These are phyloP conservation scores for Xyliphius kryptos DNA, from an alignment of 2,113 vertebrate species.

Conservation along the genomic window DNA sequence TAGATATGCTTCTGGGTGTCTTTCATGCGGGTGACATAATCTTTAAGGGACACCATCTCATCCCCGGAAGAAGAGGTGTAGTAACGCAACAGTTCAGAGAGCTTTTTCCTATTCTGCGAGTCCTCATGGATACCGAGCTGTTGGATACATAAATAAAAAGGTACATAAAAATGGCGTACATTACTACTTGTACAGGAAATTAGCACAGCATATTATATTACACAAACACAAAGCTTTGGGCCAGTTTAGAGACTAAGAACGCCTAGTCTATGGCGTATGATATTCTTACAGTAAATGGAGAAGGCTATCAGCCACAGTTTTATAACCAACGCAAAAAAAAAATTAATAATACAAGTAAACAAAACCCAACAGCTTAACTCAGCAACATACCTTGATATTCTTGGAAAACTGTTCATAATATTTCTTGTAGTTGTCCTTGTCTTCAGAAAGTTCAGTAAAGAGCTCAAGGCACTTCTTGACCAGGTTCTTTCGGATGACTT, in stretches of 20 bases:
- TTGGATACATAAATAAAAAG: neutral
- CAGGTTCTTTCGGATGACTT: constrained; percentile 93
- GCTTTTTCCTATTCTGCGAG: constrained; percentile 90
- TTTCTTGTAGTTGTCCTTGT: constrained; percentile 97
- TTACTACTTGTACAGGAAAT: too few species aligned
- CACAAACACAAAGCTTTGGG: too few species aligned
- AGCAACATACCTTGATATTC: constrained; percentile 86
- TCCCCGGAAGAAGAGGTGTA: constrained; percentile 91
- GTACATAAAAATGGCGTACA: too few species aligned
- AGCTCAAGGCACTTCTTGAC: constrained; percentile 96
- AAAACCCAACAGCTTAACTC: neutral
- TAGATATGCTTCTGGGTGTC: constrained; percentile 96
- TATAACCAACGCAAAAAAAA: too few species aligned
- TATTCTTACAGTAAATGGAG: too few species aligned
- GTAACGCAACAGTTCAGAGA: constrained; percentile 85
- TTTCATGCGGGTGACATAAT: constrained; percentile 94
- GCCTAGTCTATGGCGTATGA: too few species aligned
- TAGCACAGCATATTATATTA: too few species aligned
- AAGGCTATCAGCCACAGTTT: too few species aligned
- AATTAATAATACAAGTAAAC: neutral
- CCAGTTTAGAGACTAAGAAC: too few species aligned
- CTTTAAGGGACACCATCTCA: constrained; percentile 93
- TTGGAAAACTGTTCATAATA: constrained; percentile 96
- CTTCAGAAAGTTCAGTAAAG: constrained; percentile 85
- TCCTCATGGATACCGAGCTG: constrained; percentile 97